These are phyloP conservation scores for Morpho achilles DNA, from an alignment of 2,888 invertebrate species.

Conservation along the genomic window DNA sequence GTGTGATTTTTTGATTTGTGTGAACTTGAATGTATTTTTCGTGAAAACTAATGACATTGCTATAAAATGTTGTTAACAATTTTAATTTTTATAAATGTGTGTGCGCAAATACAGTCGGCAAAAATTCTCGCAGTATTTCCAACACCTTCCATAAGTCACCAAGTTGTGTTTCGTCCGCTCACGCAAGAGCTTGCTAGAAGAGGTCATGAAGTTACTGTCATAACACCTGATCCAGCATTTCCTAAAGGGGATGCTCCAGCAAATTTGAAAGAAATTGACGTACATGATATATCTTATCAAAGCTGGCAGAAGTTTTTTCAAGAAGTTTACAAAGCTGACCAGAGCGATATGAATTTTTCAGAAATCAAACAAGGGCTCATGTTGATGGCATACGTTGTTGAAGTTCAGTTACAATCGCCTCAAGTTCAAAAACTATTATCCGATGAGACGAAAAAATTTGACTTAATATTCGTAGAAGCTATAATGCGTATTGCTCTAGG, in stretches of 20 bases:
- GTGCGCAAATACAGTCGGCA: constrained; percentile 24
- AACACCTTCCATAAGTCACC: constrained; percentile 49
- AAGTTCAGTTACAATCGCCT: constrained; percentile 24
- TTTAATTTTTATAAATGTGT: constrained; percentile 3
- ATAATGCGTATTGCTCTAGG: constrained; percentile 31
- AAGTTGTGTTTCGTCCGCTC: constrained; percentile 39
- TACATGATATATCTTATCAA: constrained; percentile 44
- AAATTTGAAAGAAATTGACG: constrained; percentile 46
- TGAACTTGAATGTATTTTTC: too few species aligned
- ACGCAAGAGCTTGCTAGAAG: constrained; percentile 42
- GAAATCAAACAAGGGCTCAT: neutral
- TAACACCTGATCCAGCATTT: constrained; percentile 46
- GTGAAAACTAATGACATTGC: too few species aligned
- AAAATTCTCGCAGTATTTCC: constrained; percentile 48
- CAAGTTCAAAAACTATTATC: constrained; percentile 25
- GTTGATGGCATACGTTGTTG: constrained; percentile 8
- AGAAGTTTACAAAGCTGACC: constrained; percentile 12
- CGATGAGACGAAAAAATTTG: constrained; percentile 31
- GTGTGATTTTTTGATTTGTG: too few species aligned
- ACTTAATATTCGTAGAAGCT: constrained; percentile 44
- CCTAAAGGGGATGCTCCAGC: constrained; percentile 39
- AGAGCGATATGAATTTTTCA: neutral
- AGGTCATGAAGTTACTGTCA: constrained; percentile 53
- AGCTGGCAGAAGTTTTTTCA: constrained; percentile 23
- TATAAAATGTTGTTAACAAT: neutral